Conservation (phyloP, 2,888 invertebrate genomes). For the Aricia artaxerxes region DNA sequence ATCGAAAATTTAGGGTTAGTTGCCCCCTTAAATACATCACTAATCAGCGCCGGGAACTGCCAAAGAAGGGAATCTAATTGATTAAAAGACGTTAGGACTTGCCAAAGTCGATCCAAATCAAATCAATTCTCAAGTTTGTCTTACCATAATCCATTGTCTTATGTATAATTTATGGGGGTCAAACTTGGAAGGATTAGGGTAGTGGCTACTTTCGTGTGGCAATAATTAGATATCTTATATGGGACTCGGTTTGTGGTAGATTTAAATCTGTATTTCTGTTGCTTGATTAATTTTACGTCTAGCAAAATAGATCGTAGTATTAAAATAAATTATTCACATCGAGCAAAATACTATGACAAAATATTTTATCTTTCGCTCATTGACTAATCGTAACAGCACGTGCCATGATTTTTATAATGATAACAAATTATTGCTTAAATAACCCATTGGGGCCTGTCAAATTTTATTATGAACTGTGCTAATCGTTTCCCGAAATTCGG, state of each 20-base stretch:
- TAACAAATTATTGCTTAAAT: background rate
- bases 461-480: constrained; percentile 16
- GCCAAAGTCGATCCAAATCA: constrained; percentile 27
- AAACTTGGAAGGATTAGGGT: background rate
- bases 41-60: constrained; percentile 23
- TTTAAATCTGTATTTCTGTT: background rate
- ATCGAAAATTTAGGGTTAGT: no score
- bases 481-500: constrained; percentile 1
- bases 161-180: constrained; percentile 25
- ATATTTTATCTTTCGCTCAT: no score
- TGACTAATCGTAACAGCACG: no score
- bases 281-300: background rate
- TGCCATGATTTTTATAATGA: background rate
- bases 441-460: background rate
- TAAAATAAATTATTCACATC: no score
- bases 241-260: background rate
- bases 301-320: no score
- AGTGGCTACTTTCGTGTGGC: background rate
- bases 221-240: background rate
- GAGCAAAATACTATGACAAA: no score
- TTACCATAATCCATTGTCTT: constrained; percentile 15
- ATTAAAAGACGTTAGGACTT: constrained; percentile 17
- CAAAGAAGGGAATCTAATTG: constrained; percentile 24
- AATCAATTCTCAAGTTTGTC: constrained; percentile 28
- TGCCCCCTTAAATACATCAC: background rate